Evolutionary conservation across 2,888 invertebrate species (phyloP).

Genomic region (Eubasilissa splendida): DNA sequence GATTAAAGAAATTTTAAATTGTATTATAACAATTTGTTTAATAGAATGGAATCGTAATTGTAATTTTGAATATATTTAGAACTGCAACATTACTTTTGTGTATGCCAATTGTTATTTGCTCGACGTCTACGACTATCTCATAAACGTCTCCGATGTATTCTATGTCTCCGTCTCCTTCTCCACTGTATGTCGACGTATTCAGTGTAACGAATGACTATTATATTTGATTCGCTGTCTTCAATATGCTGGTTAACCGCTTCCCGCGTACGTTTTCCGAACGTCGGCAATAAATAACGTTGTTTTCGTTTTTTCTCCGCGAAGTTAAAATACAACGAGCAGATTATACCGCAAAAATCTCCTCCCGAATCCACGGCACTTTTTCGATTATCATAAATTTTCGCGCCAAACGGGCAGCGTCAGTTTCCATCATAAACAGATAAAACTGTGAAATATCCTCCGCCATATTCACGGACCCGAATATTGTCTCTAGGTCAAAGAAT

Average conservation of each 20-base stretch:
- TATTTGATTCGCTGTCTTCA: background rate
- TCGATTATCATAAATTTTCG: constrained; percentile 55
- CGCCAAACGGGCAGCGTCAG: constrained; percentile 46
- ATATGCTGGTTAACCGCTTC: background rate
- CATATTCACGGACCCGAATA: background rate
- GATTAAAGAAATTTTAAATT: too few relatives aligned
- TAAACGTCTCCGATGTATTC: too few relatives aligned
- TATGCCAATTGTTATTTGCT: too few relatives aligned
- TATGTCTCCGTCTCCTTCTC: background rate
- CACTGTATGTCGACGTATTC: background rate
- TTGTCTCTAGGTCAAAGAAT: constrained; percentile 26
- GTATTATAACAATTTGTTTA: too few relatives aligned
- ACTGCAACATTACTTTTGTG: too few relatives aligned
- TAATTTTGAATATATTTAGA: too few relatives aligned
- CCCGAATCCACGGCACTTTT: constrained; percentile 45
- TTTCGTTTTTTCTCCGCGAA: constrained; percentile 5
- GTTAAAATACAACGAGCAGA: constrained; percentile 19
- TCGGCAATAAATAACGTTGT: constrained; percentile 10
- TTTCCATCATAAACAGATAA: constrained; percentile 54
- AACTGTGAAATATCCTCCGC: constrained; percentile 47
- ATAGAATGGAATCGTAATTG: too few relatives aligned
- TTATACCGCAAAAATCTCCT: constrained; percentile 31
- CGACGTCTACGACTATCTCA: too few relatives aligned
- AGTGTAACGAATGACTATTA: too few relatives aligned
- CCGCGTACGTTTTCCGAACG: background rate